Percentiles rank a stretch among this genome's conserved stretches.
These are phyloP conservation scores for Callopanchax toddi DNA, from an alignment of 2,113 vertebrate species.

Conservation along the genomic window DNA sequence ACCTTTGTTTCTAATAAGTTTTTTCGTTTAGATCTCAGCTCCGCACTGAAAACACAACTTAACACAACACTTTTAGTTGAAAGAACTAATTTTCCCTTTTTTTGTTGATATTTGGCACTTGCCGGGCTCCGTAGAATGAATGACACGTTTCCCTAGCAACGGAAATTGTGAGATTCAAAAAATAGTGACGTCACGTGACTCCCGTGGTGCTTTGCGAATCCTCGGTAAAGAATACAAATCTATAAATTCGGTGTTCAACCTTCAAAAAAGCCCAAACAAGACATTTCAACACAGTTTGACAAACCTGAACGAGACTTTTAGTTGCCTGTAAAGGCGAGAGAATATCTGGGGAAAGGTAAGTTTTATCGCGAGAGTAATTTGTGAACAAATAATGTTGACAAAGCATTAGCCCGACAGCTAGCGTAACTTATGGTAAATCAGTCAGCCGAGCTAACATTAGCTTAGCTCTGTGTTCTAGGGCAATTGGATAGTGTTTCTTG, in stretches of 20 bases:
- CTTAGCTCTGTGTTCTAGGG: conserved; percentile 1
- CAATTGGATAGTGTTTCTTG: conserved; percentile 1
- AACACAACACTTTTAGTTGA: no score
- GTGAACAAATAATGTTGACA: conserved; percentile 57
- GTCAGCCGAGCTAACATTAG: conserved; percentile 38
- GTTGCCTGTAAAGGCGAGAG: neutral
- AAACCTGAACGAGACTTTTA: accelerated
- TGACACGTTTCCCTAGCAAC: conserved; percentile 77
- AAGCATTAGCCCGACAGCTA: conserved; percentile 55
- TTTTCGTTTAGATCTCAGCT: no score
- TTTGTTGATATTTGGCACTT: neutral
- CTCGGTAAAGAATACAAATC: conserved; percentile 57
- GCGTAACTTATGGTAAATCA: conserved; percentile 10
- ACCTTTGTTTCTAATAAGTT: no score
- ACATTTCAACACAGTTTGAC: neutral
- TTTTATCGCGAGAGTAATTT: conserved; percentile 10
- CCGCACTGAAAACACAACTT: no score
- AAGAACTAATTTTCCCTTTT: no score
- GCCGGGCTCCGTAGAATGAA: neutral
- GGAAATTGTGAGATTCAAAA: conserved; percentile 82
- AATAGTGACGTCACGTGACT: conserved; percentile 65
- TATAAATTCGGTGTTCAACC: conserved; percentile 14
- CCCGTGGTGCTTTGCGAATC: conserved; percentile 82
- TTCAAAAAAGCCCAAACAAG: conserved; percentile 16
- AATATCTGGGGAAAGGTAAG: conserved; percentile 33